Conservation (phyloP, 1,140 invertebrate species). For the Periplaneta americana region DNA sequence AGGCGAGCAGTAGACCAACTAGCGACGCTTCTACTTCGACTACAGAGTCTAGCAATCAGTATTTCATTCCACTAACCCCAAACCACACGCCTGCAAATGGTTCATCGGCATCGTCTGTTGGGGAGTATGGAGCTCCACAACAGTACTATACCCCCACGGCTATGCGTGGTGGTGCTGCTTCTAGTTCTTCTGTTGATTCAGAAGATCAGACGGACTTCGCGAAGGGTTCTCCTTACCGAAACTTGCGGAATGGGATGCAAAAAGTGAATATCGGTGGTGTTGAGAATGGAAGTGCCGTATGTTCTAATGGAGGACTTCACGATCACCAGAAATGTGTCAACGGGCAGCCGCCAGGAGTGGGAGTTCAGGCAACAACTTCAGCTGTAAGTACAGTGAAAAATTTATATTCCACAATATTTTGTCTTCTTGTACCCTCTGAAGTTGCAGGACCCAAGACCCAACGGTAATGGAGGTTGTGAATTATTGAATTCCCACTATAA, state of each 20-base stretch:
- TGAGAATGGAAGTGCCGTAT: not conserved
- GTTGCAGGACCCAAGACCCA: no score
- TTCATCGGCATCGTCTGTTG: not conserved
- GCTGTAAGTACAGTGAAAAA: constrained; percentile 11
- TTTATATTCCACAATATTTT: not conserved
- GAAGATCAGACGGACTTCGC: constrained; percentile 11
- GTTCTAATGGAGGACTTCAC: not conserved
- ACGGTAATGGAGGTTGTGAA: no score
- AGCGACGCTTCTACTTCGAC: not conserved
- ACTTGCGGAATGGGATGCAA: constrained; percentile 6
- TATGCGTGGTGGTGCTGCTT: constrained; percentile 15
- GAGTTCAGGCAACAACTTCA: constrained; percentile 17
- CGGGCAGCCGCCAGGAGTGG: not conserved
- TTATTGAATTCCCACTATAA: no score
- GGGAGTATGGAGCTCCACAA: not conserved
- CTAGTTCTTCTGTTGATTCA: not conserved
- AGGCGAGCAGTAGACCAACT: not conserved
- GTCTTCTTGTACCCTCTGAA: not conserved
- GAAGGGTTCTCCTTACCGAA: not conserved
- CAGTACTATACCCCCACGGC: constrained; percentile 9
- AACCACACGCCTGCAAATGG: not conserved
- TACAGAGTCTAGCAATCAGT: not conserved
- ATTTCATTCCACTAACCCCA: constrained; percentile 1
- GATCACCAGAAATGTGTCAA: not conserved
- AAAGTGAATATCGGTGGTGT: not conserved